A percentile compares a stretch with the other conserved stretches of the same genome.
phyloP scores from a whole-genome alignment of 2,113 vertebrate genomes.

The Proterorhinus semilunaris region DNA sequence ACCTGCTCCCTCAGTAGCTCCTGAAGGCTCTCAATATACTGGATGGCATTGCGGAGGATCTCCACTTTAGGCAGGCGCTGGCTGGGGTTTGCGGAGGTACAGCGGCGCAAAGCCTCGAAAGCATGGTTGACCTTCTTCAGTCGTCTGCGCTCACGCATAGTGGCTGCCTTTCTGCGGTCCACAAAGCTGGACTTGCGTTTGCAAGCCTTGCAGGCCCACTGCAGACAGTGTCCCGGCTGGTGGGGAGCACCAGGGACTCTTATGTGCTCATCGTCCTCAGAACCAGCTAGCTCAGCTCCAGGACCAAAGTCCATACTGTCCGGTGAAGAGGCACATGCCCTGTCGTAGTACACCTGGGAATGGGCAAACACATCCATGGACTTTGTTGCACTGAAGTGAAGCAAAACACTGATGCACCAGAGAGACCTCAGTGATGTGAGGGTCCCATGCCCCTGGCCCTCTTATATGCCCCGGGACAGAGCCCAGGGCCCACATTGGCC shows the following conservation, averaged over 20 bases:
- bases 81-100: constrained; percentile 91
- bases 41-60: constrained; percentile 96
- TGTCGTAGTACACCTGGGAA: constrained; percentile 87
- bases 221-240: constrained; percentile 92
- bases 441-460: constrained; percentile 73
- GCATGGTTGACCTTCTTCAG: constrained; percentile 98
- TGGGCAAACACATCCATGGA: constrained; percentile 89
- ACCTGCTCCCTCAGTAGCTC: constrained; percentile 91
- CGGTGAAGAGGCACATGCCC: constrained; percentile 85
- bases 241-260: constrained; percentile 87
- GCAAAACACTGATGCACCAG: constrained; percentile 40
- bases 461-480: constrained; percentile 84
- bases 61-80: constrained; percentile 97
- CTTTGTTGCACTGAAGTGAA: background rate
- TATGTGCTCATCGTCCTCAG: constrained; percentile 91
- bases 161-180: constrained; percentile 92
- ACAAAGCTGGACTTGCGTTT: constrained; percentile 90
- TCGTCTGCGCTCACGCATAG: constrained; percentile 93
- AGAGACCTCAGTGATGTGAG: constrained; percentile 74
- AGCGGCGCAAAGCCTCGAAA: constrained; percentile 91
- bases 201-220: constrained; percentile 98
- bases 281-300: constrained; percentile 73
- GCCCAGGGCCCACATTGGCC: constrained; percentile 82
- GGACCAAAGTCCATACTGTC: constrained; percentile 83
- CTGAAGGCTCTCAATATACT: constrained; percentile 95